phyloP scores from a whole-genome alignment of 2,888 invertebrate genomes.

The Noctua comes region DNA sequence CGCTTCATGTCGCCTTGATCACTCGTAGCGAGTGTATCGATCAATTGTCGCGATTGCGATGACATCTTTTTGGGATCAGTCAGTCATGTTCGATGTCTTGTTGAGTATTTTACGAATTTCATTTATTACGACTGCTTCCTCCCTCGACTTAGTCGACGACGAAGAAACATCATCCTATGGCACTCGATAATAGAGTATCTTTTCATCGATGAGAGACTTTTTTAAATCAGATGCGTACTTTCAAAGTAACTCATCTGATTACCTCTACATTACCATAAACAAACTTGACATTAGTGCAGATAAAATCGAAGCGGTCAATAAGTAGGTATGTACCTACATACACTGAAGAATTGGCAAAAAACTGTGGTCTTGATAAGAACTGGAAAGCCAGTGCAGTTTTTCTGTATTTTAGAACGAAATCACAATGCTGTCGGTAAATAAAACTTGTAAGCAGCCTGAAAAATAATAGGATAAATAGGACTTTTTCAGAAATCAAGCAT shows the following conservation, averaged over 20 bases:
- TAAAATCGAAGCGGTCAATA: too few relatives aligned
- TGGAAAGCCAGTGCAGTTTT: not conserved
- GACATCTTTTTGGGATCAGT: conserved; percentile 27
- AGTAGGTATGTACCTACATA: too few relatives aligned
- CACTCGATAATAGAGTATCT: not conserved
- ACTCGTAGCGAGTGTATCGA: conserved; percentile 79
- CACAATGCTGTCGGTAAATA: not conserved
- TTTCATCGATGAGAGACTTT: not conserved
- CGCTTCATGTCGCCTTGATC: conserved; percentile 77
- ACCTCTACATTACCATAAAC: not conserved
- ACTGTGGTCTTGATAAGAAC: not conserved
- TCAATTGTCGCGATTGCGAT: conserved; percentile 64
- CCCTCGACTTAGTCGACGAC: not conserved
- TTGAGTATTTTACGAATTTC: not conserved
- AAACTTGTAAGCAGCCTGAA: not conserved
- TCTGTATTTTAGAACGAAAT: not conserved
- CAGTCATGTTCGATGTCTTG: not conserved
- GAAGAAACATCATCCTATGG: not conserved
- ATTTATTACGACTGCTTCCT: not conserved
- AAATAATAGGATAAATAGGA: not conserved
- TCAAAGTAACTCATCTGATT: too few relatives aligned
- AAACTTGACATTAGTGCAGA: not conserved
- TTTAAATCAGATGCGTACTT: too few relatives aligned
- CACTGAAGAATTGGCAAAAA: not conserved
- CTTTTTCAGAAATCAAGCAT: not conserved